phyloP scores from a whole-genome alignment of 2,888 invertebrate genomes.

The Poecilobothrus nobilitatus region DNA sequence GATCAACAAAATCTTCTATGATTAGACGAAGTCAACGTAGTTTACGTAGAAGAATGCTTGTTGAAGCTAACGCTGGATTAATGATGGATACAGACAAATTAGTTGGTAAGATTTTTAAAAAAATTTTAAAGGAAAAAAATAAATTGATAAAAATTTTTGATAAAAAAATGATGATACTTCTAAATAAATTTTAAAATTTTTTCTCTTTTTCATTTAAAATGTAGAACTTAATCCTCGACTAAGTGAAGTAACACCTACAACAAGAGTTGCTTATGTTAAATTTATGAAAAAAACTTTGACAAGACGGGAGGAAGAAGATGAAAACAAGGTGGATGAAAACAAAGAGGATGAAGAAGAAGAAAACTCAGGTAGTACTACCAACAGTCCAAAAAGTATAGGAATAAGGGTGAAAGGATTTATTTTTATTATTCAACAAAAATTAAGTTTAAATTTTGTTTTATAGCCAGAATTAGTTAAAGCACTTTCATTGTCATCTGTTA shows the following conservation, averaged over 20 bases:
- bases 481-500: neutral
- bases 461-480: neutral
- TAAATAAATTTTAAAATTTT: neutral
- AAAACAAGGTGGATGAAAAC: slow-evolving; percentile 21
- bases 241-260: slow-evolving; percentile 64
- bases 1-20: slow-evolving; percentile 60
- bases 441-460: neutral
- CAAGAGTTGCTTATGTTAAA: slow-evolving; percentile 77
- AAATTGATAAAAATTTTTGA: neutral
- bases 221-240: slow-evolving; percentile 75
- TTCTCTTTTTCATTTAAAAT: neutral
- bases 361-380: slow-evolving; percentile 21
- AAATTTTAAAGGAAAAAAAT: too few relatives aligned
- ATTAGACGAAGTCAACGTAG: slow-evolving; percentile 60
- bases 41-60: slow-evolving; percentile 59
- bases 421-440: too few relatives aligned
- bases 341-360: slow-evolving; percentile 22
- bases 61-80: slow-evolving; percentile 56
- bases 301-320: slow-evolving; percentile 38
- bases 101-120: slow-evolving; percentile 47
- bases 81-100: slow-evolving; percentile 62
- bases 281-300: slow-evolving; percentile 68
- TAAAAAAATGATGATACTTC: neutral
- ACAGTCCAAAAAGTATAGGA: neutral
- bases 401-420: neutral